A percentile compares a stretch with the other conserved stretches of the same genome.
phyloP scores from a whole-genome alignment of 2,113 vertebrate species.

The Nesogale talazaci region DNA sequence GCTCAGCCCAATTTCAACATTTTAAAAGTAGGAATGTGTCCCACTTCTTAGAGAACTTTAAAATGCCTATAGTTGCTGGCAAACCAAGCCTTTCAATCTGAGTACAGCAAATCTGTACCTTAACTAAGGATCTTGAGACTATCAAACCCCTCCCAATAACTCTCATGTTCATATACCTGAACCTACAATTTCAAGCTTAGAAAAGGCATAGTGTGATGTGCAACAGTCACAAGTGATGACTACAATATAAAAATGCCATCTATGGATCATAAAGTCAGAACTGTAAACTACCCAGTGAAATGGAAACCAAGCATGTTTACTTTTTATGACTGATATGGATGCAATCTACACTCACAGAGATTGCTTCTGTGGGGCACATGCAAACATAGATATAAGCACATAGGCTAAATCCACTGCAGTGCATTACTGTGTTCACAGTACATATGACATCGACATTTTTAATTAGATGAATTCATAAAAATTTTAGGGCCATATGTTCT shows the following conservation, averaged over 20 bases:
- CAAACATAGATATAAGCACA: background rate
- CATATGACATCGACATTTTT: conserved; percentile 27
- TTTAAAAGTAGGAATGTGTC: conserved; percentile 49
- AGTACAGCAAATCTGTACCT: conserved; percentile 35
- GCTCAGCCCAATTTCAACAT: conserved; percentile 45
- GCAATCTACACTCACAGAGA: conserved; percentile 3
- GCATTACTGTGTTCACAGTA: conserved; percentile 25
- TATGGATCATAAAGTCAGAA: background rate
- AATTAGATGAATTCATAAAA: conserved; percentile 62
- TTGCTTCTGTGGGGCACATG: conserved; percentile 10
- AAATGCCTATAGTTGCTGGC: conserved; percentile 19
- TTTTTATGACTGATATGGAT: background rate
- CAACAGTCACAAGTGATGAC: conserved; percentile 20
- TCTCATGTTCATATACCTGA: background rate
- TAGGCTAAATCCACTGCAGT: background rate
- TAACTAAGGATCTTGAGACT: conserved; percentile 49
- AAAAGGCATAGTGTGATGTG: conserved; percentile 7
- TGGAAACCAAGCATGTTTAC: conserved; percentile 7
- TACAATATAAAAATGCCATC: conserved; percentile 30
- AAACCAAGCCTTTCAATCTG: conserved; percentile 35
- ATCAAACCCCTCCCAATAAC: conserved; percentile 45
- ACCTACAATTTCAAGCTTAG: conserved; percentile 58
- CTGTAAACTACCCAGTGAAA: conserved; percentile 34
- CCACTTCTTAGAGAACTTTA: conserved; percentile 34
- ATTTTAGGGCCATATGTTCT: background rate